Evolutionary conservation across 2,113 vertebrate species (phyloP).

Genomic region (Opisthocomus hoazin): DNA sequence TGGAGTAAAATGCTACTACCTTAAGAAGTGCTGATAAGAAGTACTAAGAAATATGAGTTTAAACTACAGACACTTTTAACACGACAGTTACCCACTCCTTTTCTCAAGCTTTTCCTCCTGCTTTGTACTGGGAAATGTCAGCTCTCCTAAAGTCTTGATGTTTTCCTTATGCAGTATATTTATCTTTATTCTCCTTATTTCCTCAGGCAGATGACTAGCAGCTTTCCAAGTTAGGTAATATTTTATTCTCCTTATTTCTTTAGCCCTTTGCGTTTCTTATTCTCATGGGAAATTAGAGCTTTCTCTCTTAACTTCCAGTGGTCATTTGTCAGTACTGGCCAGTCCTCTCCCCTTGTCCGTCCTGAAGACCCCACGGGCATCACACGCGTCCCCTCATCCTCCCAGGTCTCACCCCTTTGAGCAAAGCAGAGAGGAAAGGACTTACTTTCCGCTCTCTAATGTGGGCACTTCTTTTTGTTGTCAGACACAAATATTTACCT

Average conservation of each 20-base stretch:
- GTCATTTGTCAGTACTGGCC: neutral
- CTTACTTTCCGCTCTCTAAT: neutral
- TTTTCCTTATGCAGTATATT: neutral
- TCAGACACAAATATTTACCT: neutral
- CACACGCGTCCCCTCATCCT: accelerated
- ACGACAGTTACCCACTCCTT: neutral
- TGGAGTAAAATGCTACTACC: accelerated
- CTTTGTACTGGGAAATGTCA: neutral
- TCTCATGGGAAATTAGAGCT: neutral
- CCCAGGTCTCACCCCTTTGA: too few relatives aligned
- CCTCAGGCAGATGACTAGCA: neutral
- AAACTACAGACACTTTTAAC: neutral
- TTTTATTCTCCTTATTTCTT: neutral
- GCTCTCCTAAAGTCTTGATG: neutral
- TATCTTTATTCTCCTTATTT: neutral
- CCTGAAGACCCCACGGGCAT: neutral
- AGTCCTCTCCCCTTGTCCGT: too few relatives aligned
- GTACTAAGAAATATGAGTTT: neutral
- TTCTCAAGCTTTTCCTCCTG: neutral
- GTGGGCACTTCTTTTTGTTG: too few relatives aligned
- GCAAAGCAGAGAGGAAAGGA: neutral
- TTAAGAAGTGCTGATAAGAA: neutral
- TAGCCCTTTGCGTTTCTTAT: neutral
- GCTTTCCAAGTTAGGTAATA: neutral
- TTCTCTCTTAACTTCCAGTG: neutral